A percentile compares a stretch with the other conserved stretches of the same genome.
These are phyloP conservation scores for Ips typographus DNA, from an alignment of 1,140 invertebrate species.

Conservation along the genomic window DNA sequence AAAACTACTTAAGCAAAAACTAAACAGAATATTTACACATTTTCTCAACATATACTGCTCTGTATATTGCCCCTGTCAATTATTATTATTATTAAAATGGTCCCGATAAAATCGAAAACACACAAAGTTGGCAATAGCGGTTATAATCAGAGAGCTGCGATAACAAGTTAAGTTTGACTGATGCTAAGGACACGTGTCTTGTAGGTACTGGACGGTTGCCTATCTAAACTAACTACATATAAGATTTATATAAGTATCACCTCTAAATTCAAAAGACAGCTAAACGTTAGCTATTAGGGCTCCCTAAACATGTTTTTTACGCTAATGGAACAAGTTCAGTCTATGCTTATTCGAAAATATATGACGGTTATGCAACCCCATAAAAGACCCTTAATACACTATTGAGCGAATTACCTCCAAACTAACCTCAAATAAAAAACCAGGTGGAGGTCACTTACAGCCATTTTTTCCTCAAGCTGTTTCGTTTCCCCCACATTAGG, in stretches of 20 bases:
- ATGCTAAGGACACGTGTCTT: background rate
- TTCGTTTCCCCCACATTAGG: conserved; percentile 83
- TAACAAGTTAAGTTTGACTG: conserved; percentile 1
- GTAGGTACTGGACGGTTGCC: conserved; percentile 6
- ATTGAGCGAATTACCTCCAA: background rate
- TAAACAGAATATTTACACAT: too few relatives aligned
- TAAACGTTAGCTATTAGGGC: background rate
- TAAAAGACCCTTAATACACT: background rate
- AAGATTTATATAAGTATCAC: background rate
- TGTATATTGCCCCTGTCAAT: too few relatives aligned
- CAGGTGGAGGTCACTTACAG: conserved; percentile 51
- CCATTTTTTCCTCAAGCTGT: conserved; percentile 70
- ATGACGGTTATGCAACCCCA: background rate
- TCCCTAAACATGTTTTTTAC: background rate
- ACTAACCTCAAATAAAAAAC: background rate
- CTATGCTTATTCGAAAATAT: conserved; percentile 11
- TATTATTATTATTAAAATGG: too few relatives aligned
- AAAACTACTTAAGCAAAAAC: conserved; percentile 12
- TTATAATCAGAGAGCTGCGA: background rate
- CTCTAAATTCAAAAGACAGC: background rate
- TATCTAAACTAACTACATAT: background rate
- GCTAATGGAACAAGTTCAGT: conserved; percentile 18
- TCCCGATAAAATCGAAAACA: too few relatives aligned
- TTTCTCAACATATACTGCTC: too few relatives aligned
- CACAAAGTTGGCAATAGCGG: background rate